These are phyloP conservation scores for Falco berigora DNA, from an alignment of 2,797 vertebrate genomes.

Conservation along the genomic window DNA sequence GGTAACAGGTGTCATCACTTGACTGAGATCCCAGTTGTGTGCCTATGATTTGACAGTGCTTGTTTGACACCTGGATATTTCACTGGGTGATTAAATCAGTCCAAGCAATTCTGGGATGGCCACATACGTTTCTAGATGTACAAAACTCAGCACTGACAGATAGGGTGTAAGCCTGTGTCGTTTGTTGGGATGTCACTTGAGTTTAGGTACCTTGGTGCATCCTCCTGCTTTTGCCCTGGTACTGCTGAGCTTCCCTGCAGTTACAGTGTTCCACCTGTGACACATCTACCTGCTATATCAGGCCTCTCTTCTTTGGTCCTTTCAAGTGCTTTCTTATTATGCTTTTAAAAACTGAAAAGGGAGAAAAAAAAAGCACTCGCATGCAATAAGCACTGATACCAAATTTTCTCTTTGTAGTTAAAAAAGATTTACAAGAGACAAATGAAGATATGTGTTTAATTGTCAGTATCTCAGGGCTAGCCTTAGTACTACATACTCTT, in stretches of 20 bases:
- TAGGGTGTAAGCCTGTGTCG: neutral
- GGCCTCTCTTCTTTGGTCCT: neutral
- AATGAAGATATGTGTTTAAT: neutral
- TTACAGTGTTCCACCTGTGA: neutral
- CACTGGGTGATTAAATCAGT: neutral
- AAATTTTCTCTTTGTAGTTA: neutral
- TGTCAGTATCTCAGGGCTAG: neutral
- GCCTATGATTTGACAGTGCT: neutral
- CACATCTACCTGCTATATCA: neutral
- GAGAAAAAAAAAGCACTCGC: neutral
- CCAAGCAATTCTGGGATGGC: neutral
- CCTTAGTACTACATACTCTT: neutral
- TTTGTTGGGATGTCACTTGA: neutral
- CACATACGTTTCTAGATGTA: neutral
- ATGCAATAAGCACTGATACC: neutral
- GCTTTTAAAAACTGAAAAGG: neutral
- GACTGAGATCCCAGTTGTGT: neutral
- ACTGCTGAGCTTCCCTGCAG: neutral
- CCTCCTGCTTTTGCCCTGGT: neutral
- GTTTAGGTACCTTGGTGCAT: neutral
- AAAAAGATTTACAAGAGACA: neutral
- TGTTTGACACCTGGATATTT: neutral
- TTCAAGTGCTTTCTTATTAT: neutral
- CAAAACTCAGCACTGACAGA: neutral
- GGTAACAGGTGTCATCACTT: neutral